Base-by-base conservation (phyloP, 2,113 vertebrate genomes). In the Nannobrachium achirus region DNA sequence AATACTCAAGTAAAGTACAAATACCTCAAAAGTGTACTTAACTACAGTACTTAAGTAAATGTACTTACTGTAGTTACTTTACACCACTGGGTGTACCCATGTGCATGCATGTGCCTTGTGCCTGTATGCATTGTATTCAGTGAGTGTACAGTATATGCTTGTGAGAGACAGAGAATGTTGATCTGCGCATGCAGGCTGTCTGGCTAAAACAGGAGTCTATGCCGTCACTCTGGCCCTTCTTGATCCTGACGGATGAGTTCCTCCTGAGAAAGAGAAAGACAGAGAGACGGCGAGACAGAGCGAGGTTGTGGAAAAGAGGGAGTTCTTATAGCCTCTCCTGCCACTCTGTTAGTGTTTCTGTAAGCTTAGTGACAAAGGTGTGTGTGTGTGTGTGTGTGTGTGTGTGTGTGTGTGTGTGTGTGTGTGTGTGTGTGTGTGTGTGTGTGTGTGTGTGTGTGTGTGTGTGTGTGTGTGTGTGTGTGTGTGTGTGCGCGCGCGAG, bases 301-400 rank as follows among this genome's bases (percentile, higher is more conserved):
- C 73, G 68, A 57, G 63, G 63, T 65, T 57, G 64, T 75, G 75
- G 77, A 83, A 69, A 50, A 72, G 83, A 88, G 85, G 72, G 68
- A 69, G 86, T 53, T 85, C 88, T 89, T 89, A n/a, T n/a, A 88
- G 88, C 83, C 82, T 88, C 89, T 90, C 89, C 88, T 91, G 89
- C 86, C 88, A 91, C 88, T 82, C 83, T 81, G 88, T 91, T 91
- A 91, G 78, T 86, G 88, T 81, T 85, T 85, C 79, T 84, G 81
- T 72, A 86, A 82, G 89, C 89, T 91, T 91, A 91, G 87, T 91
- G 89, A 90, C 89, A 90, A 84, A 88, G 88, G 88, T 89, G 89
- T 82, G 81, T 87, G 65, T 72, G 83, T 79, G 78, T 86, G 83
- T 86, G 53, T 69, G 33, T 63, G 55, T 39, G 19, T 67, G 60